Conservation (phyloP, 2,113 vertebrate genomes). For the Hippopotamus amphibius region DNA sequence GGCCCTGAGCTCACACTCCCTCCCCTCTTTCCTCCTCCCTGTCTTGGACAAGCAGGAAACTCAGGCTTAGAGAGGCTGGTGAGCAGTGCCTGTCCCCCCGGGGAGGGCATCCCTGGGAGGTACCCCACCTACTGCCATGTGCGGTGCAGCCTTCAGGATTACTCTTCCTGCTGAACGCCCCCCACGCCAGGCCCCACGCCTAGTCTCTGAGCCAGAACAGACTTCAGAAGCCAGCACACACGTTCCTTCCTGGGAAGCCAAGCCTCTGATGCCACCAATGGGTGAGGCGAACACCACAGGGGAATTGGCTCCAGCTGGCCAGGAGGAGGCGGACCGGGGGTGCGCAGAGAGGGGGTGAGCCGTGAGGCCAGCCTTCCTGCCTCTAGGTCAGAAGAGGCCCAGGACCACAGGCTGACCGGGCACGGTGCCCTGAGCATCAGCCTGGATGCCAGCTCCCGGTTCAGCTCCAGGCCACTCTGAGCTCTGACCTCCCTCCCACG, state of each 20-base stretch:
- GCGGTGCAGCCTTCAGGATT: neutral
- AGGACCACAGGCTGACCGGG: accelerated
- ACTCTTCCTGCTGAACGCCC: accelerated
- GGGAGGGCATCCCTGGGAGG: neutral
- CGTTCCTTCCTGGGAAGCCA: neutral
- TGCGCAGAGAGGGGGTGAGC: too few relatives aligned
- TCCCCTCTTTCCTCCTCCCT: neutral
- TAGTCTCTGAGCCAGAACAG: neutral
- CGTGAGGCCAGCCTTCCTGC: neutral
- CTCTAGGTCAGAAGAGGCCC: accelerated
- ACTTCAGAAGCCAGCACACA: neutral
- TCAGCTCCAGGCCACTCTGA: neutral
- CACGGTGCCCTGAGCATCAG: accelerated
- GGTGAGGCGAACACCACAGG: neutral
- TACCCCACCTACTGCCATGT: neutral
- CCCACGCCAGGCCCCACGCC: accelerated
- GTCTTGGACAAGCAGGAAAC: neutral
- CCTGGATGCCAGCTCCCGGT: neutral
- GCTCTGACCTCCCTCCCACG: neutral
- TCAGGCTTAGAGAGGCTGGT: neutral
- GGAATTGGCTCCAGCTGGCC: neutral
- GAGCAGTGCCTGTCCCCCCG: neutral
- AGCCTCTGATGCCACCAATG: neutral
- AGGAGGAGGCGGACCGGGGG: neutral
- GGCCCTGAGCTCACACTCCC: accelerated